phyloP scores from a whole-genome alignment of 2,113 vertebrate species.

The Pithys albifrons region DNA sequence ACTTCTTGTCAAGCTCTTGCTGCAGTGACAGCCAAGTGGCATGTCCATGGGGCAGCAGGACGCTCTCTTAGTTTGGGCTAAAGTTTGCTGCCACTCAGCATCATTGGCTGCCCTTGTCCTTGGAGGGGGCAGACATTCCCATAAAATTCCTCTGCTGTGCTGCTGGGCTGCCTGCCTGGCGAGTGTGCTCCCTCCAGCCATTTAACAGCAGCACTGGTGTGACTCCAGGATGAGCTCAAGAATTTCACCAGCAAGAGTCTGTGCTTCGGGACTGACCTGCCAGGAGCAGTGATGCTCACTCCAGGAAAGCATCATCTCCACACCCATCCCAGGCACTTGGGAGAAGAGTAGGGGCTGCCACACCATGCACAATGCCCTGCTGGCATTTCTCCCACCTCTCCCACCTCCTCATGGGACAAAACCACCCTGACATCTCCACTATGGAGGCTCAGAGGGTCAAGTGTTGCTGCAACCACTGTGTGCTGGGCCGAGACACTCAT shows the following conservation, averaged over 20 bases:
- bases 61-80: background rate
- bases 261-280: accelerated
- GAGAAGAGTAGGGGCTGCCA: accelerated
- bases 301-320: background rate
- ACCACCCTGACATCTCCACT: accelerated
- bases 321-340: background rate
- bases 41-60: accelerated
- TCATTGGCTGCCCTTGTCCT: background rate
- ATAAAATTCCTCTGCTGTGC: accelerated
- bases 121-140: background rate
- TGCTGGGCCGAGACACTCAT: accelerated
- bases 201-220: accelerated
- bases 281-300: background rate
- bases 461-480: accelerated
- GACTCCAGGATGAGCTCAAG: background rate
- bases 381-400: too few species aligned
- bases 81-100: background rate
- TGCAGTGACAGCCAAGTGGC: accelerated
- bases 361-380: accelerated
- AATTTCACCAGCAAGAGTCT: background rate
- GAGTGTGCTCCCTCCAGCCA: accelerated
- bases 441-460: accelerated
- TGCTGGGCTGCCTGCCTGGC: accelerated
- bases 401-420: background rate
- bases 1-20: accelerated